These are phyloP conservation scores for Nymphicus hollandicus DNA, from an alignment of 2,113 vertebrate species.

Conservation along the genomic window DNA sequence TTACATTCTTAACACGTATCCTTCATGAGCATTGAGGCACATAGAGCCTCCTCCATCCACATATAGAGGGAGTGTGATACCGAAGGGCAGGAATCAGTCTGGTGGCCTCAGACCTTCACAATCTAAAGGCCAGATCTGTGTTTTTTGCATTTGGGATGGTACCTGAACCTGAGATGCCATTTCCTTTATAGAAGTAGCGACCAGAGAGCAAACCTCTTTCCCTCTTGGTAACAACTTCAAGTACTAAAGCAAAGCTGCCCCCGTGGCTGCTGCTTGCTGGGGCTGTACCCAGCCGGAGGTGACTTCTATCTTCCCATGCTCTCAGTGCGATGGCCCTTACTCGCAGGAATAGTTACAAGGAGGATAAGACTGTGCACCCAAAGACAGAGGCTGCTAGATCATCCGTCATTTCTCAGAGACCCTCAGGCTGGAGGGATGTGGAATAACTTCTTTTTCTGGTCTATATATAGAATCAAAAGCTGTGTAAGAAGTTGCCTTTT, in stretches of 20 bases:
- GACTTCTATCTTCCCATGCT: background rate
- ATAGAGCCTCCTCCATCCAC: background rate
- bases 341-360: background rate
- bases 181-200: background rate
- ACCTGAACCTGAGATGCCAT: background rate
- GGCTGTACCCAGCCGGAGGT: background rate
- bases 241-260: background rate
- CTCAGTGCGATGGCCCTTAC: accelerated
- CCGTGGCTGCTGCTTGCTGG: background rate
- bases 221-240: background rate
- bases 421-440: background rate
- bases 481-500: background rate
- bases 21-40: background rate
- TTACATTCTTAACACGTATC: accelerated
- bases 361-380: background rate
- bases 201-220: background rate
- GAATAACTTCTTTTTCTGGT: background rate
- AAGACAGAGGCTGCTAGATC: background rate
- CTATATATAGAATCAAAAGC: background rate
- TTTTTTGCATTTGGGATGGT: background rate
- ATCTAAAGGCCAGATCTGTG: accelerated
- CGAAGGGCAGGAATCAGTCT: background rate
- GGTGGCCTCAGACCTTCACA: background rate
- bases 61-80: accelerated
- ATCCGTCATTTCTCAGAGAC: background rate